Conservation (phyloP, 1,140 invertebrate genomes). For the Heliconius nattereri region DNA sequence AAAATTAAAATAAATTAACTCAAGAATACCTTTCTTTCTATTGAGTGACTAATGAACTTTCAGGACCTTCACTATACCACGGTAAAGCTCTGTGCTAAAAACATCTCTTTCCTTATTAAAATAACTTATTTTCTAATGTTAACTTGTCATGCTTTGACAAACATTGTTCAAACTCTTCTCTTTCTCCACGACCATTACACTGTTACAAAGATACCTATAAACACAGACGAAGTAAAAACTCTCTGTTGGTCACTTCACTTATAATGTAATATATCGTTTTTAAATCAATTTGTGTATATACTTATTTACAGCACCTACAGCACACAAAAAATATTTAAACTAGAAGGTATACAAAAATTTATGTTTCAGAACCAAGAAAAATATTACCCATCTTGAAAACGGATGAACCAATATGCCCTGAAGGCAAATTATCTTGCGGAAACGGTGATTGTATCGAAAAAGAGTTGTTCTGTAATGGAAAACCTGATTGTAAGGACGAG, state of each 20-base stretch:
- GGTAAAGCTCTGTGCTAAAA: conserved; percentile 47
- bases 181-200: conserved; percentile 54
- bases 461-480: conserved; percentile 95
- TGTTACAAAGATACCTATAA: conserved; percentile 45
- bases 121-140: conserved; percentile 47
- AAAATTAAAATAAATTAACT: conserved; percentile 35
- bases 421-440: conserved; percentile 93
- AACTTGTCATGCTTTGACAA: conserved; percentile 65
- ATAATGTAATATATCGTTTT: conserved; percentile 7
- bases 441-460: conserved; percentile 95
- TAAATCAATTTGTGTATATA: background rate
- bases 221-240: conserved; percentile 50
- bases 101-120: conserved; percentile 51
- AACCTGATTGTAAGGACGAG: conserved; percentile 95
- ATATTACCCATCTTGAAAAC: conserved; percentile 93
- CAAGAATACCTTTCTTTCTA: conserved; percentile 34
- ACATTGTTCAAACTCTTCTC: conserved; percentile 58
- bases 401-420: conserved; percentile 93
- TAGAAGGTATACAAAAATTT: background rate
- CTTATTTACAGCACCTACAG: conserved; percentile 16
- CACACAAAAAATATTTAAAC: background rate
- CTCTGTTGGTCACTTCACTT: conserved; percentile 42
- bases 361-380: conserved; percentile 90
- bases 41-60: conserved; percentile 47
- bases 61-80: conserved; percentile 42